These are phyloP conservation scores for Hippopotamus amphibius DNA, from an alignment of 2,113 vertebrate genomes.

Conservation along the genomic window DNA sequence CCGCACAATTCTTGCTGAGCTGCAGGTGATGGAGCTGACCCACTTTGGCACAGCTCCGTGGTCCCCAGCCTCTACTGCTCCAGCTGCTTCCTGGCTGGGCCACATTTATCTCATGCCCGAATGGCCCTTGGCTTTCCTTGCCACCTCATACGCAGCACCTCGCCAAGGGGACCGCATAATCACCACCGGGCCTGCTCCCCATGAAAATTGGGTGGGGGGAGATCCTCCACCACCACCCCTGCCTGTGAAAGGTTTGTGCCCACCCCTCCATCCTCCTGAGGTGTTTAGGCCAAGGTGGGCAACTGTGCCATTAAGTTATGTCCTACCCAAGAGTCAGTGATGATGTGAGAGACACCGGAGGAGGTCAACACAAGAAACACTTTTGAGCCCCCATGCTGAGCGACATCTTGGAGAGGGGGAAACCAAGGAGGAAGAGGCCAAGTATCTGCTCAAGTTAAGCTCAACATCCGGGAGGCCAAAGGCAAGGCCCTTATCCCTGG, in stretches of 20 bases:
- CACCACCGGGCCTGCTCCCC: not conserved
- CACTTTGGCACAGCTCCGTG: constrained; percentile 71
- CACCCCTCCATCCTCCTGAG: not conserved
- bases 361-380: not conserved
- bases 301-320: not conserved
- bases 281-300: not conserved
- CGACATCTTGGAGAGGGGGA: no score
- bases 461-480: not conserved
- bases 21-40: constrained; percentile 74
- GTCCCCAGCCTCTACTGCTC: constrained; percentile 65
- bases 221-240: not conserved
- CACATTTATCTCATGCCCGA: constrained; percentile 26
- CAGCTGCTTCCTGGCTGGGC: constrained; percentile 58
- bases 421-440: not conserved
- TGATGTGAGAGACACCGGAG: not conserved
- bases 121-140: constrained; percentile 25
- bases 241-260: not conserved
- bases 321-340: not conserved
- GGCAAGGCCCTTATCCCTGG: not conserved
- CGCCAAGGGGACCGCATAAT: not conserved
- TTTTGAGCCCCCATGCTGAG: not conserved
- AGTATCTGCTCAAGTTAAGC: not conserved
- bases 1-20: constrained; percentile 59
- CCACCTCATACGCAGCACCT: not conserved
- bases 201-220: not conserved